Evolutionary conservation across 2,797 vertebrate species (phyloP), one percentile per base, ranked within the genome.

Genomic region (Poecilia picta): DNA sequence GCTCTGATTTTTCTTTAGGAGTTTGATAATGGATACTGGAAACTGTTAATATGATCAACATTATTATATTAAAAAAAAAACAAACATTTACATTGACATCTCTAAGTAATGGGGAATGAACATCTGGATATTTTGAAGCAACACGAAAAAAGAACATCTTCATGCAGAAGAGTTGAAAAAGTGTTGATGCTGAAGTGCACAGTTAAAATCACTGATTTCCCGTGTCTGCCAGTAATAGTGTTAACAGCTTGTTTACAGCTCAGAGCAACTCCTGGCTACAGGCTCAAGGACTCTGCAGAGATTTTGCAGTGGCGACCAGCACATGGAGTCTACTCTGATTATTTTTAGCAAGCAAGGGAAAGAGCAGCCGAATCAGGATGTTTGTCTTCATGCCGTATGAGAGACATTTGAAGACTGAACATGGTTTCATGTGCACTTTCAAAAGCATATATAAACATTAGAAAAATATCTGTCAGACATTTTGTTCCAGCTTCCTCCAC

Each of bases 231-330:
- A 82, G 78, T 74, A 82, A 83, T 72, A 74, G 73, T 89, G 92
- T 89, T 89, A 91, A 91, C 91, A 91, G 91, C 92, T 92, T 91
- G 90, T 93, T 92, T 91, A 91, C 91, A 88, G 88, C 83, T 83
- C 81, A 81, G 85, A 91, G 88, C 77, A 81, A 87, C 93, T 89
- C 45, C 46, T 74, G 87, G 91, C 91, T 90, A 82, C 84, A 83
- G 91, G 84, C 92, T 89, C 7, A 8, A 80, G 88, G 88, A 89
- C 88, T 89, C 86, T 91, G 88, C 85, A 75, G 89, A 92, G 91
- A 87, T 89, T 91, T 83, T 81, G 81, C 81, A 72, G 78, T 78
- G 88, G 89, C 89, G 87, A 87, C 87, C 77, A 77, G 84, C 89
- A 85, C 89, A 88, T 46, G 73, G 83, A 87, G 83, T 79, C 74